These are phyloP conservation scores for Trachops cirrhosus DNA, from an alignment of 2,797 vertebrate species.

Conservation along the genomic window DNA sequence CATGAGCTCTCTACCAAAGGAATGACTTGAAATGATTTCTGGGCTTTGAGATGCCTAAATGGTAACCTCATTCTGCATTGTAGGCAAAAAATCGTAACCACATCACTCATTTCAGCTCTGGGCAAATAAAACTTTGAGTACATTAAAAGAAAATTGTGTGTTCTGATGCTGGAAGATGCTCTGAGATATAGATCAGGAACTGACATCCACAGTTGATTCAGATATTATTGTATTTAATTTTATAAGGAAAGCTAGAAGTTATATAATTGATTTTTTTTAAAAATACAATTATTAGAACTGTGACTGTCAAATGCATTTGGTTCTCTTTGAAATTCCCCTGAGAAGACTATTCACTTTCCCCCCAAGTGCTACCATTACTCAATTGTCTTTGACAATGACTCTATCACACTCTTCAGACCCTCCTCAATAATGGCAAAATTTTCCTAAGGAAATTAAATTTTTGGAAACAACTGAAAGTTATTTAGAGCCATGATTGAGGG, in stretches of 20 bases:
- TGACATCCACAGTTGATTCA: neutral
- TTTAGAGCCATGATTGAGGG: neutral
- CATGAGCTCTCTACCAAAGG: neutral
- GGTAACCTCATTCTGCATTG: constrained; percentile 39
- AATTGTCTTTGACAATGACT: neutral
- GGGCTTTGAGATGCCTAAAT: constrained; percentile 19
- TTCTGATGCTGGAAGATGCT: neutral
- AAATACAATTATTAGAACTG: neutral
- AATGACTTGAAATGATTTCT: constrained; percentile 20
- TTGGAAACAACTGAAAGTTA: constrained; percentile 1
- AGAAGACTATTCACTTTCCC: neutral
- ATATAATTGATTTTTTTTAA: neutral
- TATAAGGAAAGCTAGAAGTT: neutral
- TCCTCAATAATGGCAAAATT: neutral
- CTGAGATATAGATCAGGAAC: neutral
- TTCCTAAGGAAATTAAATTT: constrained; percentile 8
- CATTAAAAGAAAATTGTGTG: neutral
- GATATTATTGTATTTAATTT: neutral
- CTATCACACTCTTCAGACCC: neutral
- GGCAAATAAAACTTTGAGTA: constrained; percentile 16
- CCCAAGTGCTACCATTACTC: neutral
- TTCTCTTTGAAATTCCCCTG: neutral
- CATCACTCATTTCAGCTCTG: constrained; percentile 13
- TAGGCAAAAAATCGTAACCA: constrained; percentile 19
- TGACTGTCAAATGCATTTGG: constrained; percentile 18